Conservation (phyloP, 2,113 vertebrate species). For the Pheucticus melanocephalus region DNA sequence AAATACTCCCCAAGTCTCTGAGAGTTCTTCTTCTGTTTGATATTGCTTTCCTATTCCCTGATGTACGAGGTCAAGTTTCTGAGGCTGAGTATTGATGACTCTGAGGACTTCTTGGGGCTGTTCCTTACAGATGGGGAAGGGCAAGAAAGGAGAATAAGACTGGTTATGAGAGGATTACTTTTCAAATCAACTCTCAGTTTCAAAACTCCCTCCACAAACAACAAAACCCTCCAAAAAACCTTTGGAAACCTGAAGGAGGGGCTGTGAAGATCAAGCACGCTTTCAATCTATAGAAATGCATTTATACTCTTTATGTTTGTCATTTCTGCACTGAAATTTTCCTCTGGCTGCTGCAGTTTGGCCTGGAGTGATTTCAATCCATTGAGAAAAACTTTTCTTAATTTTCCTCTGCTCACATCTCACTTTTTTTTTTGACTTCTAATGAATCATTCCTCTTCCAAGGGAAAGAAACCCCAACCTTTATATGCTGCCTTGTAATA, state of each 20-base stretch:
- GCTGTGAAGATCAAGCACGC: background rate
- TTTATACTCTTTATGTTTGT: background rate
- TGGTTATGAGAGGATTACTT: background rate
- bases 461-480: background rate
- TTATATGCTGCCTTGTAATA: background rate
- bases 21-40: background rate
- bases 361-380: background rate
- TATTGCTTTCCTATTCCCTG: background rate
- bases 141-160: background rate
- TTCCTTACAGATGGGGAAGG: background rate
- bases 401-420: background rate
- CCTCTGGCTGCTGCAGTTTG: background rate
- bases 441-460: background rate
- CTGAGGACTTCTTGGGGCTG: background rate
- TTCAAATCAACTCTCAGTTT: background rate
- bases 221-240: background rate
- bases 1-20: background rate
- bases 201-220: background rate
- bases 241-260: background rate
- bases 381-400: background rate
- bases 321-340: background rate
- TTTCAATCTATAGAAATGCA: background rate
- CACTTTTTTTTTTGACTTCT: background rate
- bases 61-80: background rate
- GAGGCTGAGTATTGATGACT: background rate